Conservation (phyloP, 2,113 vertebrate genomes). For the Tyrannus savana region DNA sequence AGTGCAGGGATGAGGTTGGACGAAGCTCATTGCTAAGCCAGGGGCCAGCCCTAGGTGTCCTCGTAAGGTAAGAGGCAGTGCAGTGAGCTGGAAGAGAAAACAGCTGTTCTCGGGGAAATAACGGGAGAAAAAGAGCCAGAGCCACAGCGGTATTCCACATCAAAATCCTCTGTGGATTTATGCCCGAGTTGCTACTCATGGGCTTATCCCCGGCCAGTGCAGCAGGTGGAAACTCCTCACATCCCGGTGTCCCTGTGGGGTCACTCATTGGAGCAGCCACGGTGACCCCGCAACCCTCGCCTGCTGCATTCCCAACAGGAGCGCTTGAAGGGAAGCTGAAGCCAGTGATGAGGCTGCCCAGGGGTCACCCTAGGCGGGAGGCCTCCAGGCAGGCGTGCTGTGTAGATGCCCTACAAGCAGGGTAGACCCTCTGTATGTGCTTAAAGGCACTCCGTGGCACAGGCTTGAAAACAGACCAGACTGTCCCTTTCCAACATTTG, state of each 20-base stretch:
- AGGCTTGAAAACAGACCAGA: not conserved
- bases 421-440: not conserved
- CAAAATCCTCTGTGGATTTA: not conserved
- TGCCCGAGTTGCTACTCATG: too few species aligned
- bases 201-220: not conserved
- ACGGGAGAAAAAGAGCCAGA: not conserved
- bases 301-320: not conserved
- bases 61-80: not conserved
- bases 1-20: fast-evolving
- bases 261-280: not conserved
- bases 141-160: fast-evolving
- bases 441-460: not conserved
- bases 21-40: not conserved
- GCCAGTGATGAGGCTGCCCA: not conserved
- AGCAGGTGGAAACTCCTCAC: fast-evolving
- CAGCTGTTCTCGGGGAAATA: fast-evolving
- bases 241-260: fast-evolving
- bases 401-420: not conserved
- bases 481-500: not conserved
- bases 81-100: not conserved
- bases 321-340: not conserved
- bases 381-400: fast-evolving
- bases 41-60: slow-evolving; percentile 1
- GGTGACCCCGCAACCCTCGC: fast-evolving
- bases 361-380: not conserved